Base-by-base conservation (phyloP, 37 sponge, comb jelly and placozoan species). In the Oscarella lobularis region DNA sequence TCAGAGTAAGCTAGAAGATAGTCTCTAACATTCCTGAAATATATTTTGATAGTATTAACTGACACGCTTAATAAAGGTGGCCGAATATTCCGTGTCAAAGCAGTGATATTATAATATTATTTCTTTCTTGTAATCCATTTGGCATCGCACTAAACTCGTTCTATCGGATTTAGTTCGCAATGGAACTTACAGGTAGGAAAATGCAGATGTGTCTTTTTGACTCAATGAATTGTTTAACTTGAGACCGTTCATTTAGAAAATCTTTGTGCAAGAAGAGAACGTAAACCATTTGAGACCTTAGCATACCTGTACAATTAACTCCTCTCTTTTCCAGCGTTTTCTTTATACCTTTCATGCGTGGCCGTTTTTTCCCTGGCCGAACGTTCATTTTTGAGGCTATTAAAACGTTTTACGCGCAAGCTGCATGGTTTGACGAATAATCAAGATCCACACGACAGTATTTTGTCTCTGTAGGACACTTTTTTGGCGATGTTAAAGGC, bases 131-230 rank as follows among this genome's bases (percentile, higher is more conserved):
- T 71, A 40, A 40, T 74, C 38, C 54, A 41, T 38, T 84, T 79
- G n/a, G 76, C 80, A 33, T 84, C 76, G 27, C 41, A 67, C 84
- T 76, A 84, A 39, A 78, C 77, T 32, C 76, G 36, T 67, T 84
- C 80, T n/a, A 80, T 84, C 9, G 80, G 76, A 40, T 80, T 84
- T 2, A 84, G 36, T 34, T 83, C 68, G 33, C 83, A 83, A 35
- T 83, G 83, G 39, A 83, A 83, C 39, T 77, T 82, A n/a, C n/a
- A 1, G 83, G 83, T 1, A 82, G 38, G 32, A 81, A 77, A 6
- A 77, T 67, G 35, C 76, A 76, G 31, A 68, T n/a, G n/a, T 69
- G 54, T 40, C 36, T 40, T 33, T 68, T 67, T 20, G 33, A n/a
- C 71, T 67, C 67, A 34, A 84, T 38, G 67, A 65, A 75, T 37